Evolutionary conservation across 2,888 invertebrate species (phyloP).

Genomic region (Oscheius sp.): DNA sequence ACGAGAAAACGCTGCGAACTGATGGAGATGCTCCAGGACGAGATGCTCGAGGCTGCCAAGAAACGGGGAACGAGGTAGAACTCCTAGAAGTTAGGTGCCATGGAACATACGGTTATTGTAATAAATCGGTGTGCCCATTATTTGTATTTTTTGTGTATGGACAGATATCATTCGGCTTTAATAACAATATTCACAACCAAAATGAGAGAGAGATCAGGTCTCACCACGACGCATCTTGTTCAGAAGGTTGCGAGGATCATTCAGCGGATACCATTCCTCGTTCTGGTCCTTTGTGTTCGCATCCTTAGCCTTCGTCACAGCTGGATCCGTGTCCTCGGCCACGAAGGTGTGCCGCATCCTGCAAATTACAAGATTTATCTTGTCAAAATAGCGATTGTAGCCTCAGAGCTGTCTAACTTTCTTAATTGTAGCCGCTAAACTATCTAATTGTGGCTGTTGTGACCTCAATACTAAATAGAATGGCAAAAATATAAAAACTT

Average conservation of each 20-base stretch:
- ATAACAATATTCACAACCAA: too few relatives aligned
- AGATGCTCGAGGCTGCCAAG: constrained; percentile 71
- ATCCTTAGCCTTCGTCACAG: constrained; percentile 71
- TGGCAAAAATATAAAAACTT: background rate
- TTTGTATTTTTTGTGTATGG: too few relatives aligned
- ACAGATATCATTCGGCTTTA: too few relatives aligned
- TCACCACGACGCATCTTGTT: constrained; percentile 88
- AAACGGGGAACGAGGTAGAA: constrained; percentile 57
- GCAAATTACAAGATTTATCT: background rate
- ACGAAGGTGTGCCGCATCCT: constrained; percentile 46
- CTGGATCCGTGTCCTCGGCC: constrained; percentile 63
- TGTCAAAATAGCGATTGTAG: too few relatives aligned
- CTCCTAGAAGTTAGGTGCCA: too few relatives aligned
- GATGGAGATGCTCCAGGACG: constrained; percentile 67
- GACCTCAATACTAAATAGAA: background rate
- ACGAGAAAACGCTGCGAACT: constrained; percentile 62
- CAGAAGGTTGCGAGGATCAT: constrained; percentile 92
- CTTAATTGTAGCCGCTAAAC: too few relatives aligned
- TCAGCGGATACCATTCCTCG: constrained; percentile 95
- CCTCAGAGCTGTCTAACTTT: too few relatives aligned
- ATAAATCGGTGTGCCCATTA: too few relatives aligned
- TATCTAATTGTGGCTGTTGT: too few relatives aligned
- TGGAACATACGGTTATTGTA: too few relatives aligned
- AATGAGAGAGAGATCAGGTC: constrained; percentile 29
- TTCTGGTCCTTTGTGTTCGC: constrained; percentile 82